Percentiles rank a stretch among this genome's conserved stretches.
Evolutionary conservation across 2,888 invertebrate genomes (phyloP).

Genomic region (Pterostichus madidus): DNA sequence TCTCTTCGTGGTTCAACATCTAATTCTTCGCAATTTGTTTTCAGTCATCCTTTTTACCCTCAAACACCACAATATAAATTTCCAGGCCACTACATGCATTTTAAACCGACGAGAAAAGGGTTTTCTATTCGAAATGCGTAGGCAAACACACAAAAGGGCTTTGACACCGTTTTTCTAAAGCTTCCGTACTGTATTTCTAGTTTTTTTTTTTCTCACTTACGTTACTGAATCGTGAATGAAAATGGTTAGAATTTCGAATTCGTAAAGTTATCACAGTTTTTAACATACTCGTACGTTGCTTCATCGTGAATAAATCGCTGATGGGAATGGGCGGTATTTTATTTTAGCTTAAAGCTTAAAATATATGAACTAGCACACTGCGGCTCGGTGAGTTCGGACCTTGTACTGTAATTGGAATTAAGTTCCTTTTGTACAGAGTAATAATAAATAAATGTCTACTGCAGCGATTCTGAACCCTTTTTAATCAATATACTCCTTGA

Average conservation of each 20-base stretch:
- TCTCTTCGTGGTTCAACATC: not conserved
- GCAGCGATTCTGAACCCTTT: no score
- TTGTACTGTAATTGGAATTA: no score
- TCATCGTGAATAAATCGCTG: no score
- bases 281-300: not conserved
- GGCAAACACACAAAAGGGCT: not conserved
- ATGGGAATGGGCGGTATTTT: no score
- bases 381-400: no score
- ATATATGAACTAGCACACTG: no score
- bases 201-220: not conserved
- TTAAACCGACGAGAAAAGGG: not conserved
- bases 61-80: conserved; percentile 12
- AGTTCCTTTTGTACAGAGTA: no score
- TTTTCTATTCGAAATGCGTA: not conserved
- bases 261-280: not conserved
- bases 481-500: no score
- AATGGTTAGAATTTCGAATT: not conserved
- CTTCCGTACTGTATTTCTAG: not conserved
- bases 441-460: no score
- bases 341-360: no score
- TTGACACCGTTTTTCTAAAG: not conserved
- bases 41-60: not conserved
- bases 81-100: conserved; percentile 2
- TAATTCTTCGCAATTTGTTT: conserved; percentile 7
- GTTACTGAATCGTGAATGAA: not conserved